Conservation (phyloP, 1,140 invertebrate species). For the Sminthurides bifidus region DNA sequence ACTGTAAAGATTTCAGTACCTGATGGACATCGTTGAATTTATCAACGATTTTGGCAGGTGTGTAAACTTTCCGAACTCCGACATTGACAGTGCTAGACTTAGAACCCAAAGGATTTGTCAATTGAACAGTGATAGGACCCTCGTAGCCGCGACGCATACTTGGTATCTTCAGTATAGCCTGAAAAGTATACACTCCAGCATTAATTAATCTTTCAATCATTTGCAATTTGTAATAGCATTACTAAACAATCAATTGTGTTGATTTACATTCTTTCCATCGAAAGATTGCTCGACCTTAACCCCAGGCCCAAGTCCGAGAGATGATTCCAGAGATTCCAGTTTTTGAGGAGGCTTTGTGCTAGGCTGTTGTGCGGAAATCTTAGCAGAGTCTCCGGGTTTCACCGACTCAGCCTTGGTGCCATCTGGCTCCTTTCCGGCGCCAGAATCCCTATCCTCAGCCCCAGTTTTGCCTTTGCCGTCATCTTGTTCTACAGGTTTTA, state of each 20-base stretch:
- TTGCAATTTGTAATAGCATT: constrained; percentile 44
- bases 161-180: constrained; percentile 38
- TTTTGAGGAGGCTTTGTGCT: background rate
- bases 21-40: constrained; percentile 74
- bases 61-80: constrained; percentile 63
- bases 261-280: constrained; percentile 8
- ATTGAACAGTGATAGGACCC: constrained; percentile 40
- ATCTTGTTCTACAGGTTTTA: background rate
- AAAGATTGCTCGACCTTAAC: background rate
- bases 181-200: too few species aligned
- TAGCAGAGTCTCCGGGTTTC: background rate
- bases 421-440: background rate
- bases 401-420: background rate
- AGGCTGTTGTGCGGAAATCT: background rate
- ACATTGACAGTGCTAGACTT: constrained; percentile 54
- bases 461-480: background rate
- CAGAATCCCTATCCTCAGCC: background rate
- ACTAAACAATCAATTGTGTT: background rate
- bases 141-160: constrained; percentile 42
- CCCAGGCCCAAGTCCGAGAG: background rate
- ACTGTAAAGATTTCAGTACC: constrained; percentile 33
- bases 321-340: background rate
- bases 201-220: constrained; percentile 46
- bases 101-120: constrained; percentile 62
- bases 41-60: constrained; percentile 67